Percentiles rank a stretch among this genome's conserved stretches.
phyloP scores from a whole-genome alignment of 1,140 invertebrate genomes.

The Cheumatopsyche charites region DNA sequence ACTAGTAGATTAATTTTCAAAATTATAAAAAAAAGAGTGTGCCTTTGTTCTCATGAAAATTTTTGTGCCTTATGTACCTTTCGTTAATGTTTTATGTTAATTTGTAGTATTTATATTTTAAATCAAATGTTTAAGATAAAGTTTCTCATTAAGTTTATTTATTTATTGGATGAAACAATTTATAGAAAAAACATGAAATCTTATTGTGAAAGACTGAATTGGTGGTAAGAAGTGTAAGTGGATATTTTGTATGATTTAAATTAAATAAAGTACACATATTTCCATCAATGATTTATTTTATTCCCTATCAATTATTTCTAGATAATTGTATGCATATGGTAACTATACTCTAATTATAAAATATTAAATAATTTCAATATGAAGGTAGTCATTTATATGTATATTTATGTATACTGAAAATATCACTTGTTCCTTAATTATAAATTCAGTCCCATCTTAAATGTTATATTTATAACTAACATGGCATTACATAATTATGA shows the following conservation, averaged over 20 bases:
- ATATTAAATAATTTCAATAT: too few relatives aligned
- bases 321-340: too few relatives aligned
- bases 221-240: conserved; percentile 14
- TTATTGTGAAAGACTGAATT: conserved; percentile 19
- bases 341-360: too few relatives aligned
- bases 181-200: neutral
- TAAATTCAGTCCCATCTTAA: too few relatives aligned
- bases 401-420: too few relatives aligned
- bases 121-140: conserved; percentile 6
- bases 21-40: conserved; percentile 5
- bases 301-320: too few relatives aligned
- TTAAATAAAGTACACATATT: neutral
- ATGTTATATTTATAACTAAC: too few relatives aligned
- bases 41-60: neutral
- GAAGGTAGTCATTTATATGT: too few relatives aligned
- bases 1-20: neutral
- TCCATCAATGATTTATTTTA: too few relatives aligned
- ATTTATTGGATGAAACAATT: conserved; percentile 21
- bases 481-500: too few relatives aligned
- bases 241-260: conserved; percentile 1
- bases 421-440: too few relatives aligned
- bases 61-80: conserved; percentile 24
- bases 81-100: conserved; percentile 4
- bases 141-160: conserved; percentile 19
- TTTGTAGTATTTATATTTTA: neutral